Conservation (phyloP, 92 coral and sea anemone species). For the Porites rus region DNA sequence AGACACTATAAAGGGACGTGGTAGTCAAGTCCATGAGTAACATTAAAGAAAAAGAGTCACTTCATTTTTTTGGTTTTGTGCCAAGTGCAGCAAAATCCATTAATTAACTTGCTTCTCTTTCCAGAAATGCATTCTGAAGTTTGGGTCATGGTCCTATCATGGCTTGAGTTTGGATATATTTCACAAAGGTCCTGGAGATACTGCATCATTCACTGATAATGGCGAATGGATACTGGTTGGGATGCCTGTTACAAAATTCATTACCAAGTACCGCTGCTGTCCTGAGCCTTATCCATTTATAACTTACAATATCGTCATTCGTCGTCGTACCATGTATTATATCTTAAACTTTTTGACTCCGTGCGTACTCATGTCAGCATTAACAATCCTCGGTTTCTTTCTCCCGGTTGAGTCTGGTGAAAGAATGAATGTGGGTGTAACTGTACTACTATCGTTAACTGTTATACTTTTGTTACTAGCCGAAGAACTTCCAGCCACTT, state of each 20-base stretch:
- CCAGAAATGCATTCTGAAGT: constrained; percentile 89
- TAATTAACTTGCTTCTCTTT: background rate
- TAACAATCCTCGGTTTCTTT: constrained; percentile 84
- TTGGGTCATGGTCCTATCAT: constrained; percentile 95
- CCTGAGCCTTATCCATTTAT: constrained; percentile 88
- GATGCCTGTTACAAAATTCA: constrained; percentile 81
- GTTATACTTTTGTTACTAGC: constrained; percentile 85
- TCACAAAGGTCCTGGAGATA: constrained; percentile 87
- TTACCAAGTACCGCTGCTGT: constrained; percentile 84
- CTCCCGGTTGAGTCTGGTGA: constrained; percentile 95
- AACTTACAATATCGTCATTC: constrained; percentile 79
- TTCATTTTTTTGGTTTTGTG: background rate
- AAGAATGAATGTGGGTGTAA: constrained; percentile 93
- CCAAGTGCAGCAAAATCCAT: background rate
- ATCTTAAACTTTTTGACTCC: constrained; percentile 89
- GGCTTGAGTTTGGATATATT: constrained; percentile 81
- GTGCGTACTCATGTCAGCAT: constrained; percentile 88
- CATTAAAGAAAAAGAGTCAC: background rate
- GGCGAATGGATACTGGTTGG: constrained; percentile 86
- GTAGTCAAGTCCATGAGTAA: too few relatives aligned
- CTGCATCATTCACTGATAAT: constrained; percentile 80
- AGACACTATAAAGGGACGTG: too few relatives aligned
- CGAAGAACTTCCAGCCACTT: constrained; percentile 94
- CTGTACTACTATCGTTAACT: constrained; percentile 83
- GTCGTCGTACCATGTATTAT: constrained; percentile 91